Base-by-base conservation (phyloP, 2,888 invertebrate genomes). In the Fragum fragum region DNA sequence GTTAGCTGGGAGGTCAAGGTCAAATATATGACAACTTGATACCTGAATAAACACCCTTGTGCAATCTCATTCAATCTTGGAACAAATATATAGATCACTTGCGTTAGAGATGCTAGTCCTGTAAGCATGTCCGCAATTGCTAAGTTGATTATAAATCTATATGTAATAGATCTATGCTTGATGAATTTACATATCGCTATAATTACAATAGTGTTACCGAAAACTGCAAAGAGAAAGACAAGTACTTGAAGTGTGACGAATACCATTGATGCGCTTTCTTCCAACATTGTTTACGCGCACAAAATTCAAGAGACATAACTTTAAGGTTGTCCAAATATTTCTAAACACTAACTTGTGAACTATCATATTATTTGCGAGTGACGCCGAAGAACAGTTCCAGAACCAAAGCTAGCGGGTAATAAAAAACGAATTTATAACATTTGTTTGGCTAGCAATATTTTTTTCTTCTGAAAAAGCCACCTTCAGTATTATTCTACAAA, bases 71-170 rank as follows among this genome's bases (percentile, higher is more conserved):
- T 74, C n/a, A 85, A 53, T 14, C 59, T 47, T 23, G 81, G 81
- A 18, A 80, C 61, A 9, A 82, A 61, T 21, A 77, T 72, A 47
- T 85, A 88, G 9, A 85, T 18, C 14, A 88, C 52, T 47, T 88
- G 86, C 23, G 73, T 69, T 14, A 81, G 75, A 1, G 83, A 53
- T 1, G 83, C 70, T 6, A 82, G 26, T 11, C 86, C 88, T 1
- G 85, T 85, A 23, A 83, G 76, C 36, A 88, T 57, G 57, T 88
- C 86, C 18, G 88, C 81, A 14, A 86, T 68, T 16, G 86, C 88
- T n/a, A 88, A 76, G 55, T 83, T 86, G 11, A 86, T 77, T 21
- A 88, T 81, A 59, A 88, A 85, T 18, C 61, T 70, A 57, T 86
- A 85, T 14, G 77, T 63, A 6, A 73, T 39, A 21, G 73, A 63